Evolutionary conservation across 1,140 invertebrate species (phyloP).

Genomic region (Heliconius himera): DNA sequence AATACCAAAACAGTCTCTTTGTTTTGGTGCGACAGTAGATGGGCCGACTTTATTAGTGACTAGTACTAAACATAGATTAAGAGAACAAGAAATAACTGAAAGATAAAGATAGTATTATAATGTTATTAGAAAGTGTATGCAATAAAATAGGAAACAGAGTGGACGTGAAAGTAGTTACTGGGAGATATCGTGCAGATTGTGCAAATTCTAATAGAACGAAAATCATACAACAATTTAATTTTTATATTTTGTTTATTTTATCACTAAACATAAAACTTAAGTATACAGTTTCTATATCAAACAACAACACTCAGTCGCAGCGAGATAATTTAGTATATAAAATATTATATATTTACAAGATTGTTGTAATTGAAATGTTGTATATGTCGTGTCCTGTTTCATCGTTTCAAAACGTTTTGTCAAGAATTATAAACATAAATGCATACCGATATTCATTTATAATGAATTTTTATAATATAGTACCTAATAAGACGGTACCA

Average conservation of each 20-base stretch:
- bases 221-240: constrained; percentile 67
- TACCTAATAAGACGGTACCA: constrained; percentile 52
- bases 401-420: constrained; percentile 32
- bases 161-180: constrained; percentile 66
- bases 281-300: constrained; percentile 79
- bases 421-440: constrained; percentile 52
- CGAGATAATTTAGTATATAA: constrained; percentile 74
- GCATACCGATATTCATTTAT: constrained; percentile 54
- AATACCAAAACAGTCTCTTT: constrained; percentile 26
- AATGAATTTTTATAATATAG: constrained; percentile 24
- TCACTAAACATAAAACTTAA: constrained; percentile 81
- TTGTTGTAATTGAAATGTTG: constrained; percentile 54
- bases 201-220: constrained; percentile 59
- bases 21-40: constrained; percentile 35
- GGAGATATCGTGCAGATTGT: constrained; percentile 65
- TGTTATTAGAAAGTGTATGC: constrained; percentile 74
- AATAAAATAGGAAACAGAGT: constrained; percentile 65
- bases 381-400: constrained; percentile 44
- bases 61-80: constrained; percentile 50
- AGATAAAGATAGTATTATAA: constrained; percentile 64
- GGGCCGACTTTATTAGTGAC: constrained; percentile 45
- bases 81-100: constrained; percentile 60
- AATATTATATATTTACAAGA: constrained; percentile 70
- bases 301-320: constrained; percentile 79
- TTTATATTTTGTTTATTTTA: constrained; percentile 79